Conservation (phyloP, 2,888 invertebrate genomes). For the Metacarcinus magister region DNA sequence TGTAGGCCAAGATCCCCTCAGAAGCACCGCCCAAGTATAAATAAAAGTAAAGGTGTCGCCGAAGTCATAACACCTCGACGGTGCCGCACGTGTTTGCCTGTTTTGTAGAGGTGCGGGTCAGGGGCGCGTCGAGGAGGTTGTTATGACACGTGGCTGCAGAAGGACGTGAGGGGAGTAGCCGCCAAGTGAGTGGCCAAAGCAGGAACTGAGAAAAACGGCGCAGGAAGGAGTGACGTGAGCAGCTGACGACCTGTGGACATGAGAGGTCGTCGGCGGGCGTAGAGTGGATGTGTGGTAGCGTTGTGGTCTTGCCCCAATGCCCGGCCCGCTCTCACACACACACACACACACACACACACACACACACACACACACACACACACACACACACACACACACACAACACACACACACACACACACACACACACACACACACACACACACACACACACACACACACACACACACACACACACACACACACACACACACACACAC, state of each 20-base stretch:
- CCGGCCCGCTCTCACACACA: background rate
- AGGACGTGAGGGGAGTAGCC: background rate
- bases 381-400: too few species aligned
- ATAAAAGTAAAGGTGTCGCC: background rate
- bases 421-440: slow-evolving; percentile 17
- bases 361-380: background rate
- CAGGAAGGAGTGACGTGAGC: background rate
- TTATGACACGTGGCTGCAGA: slow-evolving; percentile 16
- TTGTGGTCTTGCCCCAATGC: slow-evolving; percentile 14
- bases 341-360: slow-evolving; percentile 10
- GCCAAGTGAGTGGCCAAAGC: background rate
- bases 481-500: slow-evolving; percentile 42
- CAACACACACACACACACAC: too few species aligned
- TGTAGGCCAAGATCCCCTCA: background rate
- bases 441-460: slow-evolving; percentile 52
- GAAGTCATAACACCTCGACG: slow-evolving; percentile 44
- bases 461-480: slow-evolving; percentile 29
- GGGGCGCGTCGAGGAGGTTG: slow-evolving; percentile 6
- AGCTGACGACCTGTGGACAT: background rate
- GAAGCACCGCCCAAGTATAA: background rate
- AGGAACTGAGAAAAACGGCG: background rate
- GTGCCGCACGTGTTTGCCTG: background rate
- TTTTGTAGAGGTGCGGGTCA: slow-evolving; percentile 9
- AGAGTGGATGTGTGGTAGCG: slow-evolving; percentile 3
- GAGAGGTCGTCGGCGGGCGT: background rate